These are phyloP conservation scores for Brachypteracias leptosomus DNA, from an alignment of 2,113 vertebrate species.

Conservation along the genomic window DNA sequence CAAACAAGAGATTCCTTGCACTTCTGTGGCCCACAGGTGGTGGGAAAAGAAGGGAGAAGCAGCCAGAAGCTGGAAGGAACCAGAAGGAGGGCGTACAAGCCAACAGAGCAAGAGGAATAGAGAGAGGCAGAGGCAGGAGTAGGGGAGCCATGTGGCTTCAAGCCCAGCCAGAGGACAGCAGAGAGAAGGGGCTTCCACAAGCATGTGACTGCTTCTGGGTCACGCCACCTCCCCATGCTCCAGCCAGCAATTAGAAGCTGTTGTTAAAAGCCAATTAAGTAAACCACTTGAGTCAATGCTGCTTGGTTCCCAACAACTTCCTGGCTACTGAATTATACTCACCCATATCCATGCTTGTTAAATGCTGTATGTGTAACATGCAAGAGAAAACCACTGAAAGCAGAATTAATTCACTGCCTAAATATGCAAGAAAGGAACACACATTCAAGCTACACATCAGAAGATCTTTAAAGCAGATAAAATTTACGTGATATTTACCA, in stretches of 20 bases:
- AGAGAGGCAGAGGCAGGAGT: rapidly evolving
- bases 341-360: background rate
- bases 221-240: too few species aligned
- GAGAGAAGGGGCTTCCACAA: background rate
- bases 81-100: rapidly evolving
- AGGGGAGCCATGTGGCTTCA: background rate
- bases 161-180: background rate
- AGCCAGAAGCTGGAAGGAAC: background rate
- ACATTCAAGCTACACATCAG: background rate
- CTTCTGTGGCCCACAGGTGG: rapidly evolving
- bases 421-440: background rate
- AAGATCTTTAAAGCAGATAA: background rate
- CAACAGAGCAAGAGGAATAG: background rate
- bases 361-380: background rate
- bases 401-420: background rate
- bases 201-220: background rate
- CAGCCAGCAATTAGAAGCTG: background rate
- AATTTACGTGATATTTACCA: background rate
- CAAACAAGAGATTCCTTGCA: background rate
- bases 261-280: background rate
- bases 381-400: background rate
- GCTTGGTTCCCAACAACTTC: background rate
- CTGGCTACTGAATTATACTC: background rate
- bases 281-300: background rate
- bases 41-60: background rate